Base-by-base conservation (phyloP, 1,140 invertebrate genomes). In the Camponotus pennsylvanicus region DNA sequence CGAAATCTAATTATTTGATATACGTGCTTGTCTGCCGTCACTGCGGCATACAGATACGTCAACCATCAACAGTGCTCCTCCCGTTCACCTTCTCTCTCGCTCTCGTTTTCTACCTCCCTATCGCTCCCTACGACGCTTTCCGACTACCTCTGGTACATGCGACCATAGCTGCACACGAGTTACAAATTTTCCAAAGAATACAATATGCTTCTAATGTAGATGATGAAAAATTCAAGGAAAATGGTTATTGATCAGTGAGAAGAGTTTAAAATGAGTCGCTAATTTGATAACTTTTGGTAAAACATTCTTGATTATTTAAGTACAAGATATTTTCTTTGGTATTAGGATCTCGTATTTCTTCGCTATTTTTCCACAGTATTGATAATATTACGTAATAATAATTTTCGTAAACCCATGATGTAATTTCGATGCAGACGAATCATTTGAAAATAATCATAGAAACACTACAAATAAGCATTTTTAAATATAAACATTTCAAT, bases 1-100 rank as follows among this genome's bases (percentile, higher is more conserved):
- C 88, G 87, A 92, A 95, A 95, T 95, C 92, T 91, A 95, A 95
- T 95, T 95, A 95, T 93, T 93, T 90, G 91, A 94, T 94, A 93
- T 92, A 93, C 94, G 94, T 94, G 92, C 93, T 90, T 90, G 90
- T 93, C 92, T 88, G 90, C 86, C 89, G 85, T 90, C 90, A 89
- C 85, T 77, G 70, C 70, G 86, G 87, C 89, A 92, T 89, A 91
- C 82, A 87, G 86, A 85, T 87, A 89, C 92, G 89, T 92, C 90
- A 91, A 83, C 91, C 87, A 90, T 91, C 89, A 90, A 64, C 86
- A 83, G 64, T 59, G 69, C 90, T 79, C 78, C 85, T 77, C 71
- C 52, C 61, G 71, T 83, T 73, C 79, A 77, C 77, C 42, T 52
- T 37, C 78, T 32, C 69, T 86, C 73, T 76, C 77, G 67, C 21